Evolutionary conservation across 2,113 vertebrate species (phyloP), one percentile per base, ranked within the genome.

Genomic region (Mesembrinibis cayennensis): DNA sequence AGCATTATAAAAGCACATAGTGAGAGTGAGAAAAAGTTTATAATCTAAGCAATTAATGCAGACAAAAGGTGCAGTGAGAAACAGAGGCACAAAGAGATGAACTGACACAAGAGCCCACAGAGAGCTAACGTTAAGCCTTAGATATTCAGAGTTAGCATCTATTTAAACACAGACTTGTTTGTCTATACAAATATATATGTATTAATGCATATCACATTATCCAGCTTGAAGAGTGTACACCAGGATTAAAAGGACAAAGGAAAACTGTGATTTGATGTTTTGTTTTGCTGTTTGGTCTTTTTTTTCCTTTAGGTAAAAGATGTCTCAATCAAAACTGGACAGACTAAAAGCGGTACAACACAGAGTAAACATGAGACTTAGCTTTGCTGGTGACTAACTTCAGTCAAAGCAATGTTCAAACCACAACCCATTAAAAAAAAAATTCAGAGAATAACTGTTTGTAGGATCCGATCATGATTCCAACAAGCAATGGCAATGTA

Each of bases 1-100:
- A 21, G 72, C 55, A 29, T n/a, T 49, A n/a, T 66, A 89, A 92
- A 93, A 94, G 63, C 84, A 53, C 58, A 45, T 1, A 73, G 62
- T 21, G 79, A 62, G 82, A 78, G 50, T 26, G 67, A 92, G 59
- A 78, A 81, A 92, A 94, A 96, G 61, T 95, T 97, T 96, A 62
- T 47, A 90, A 89, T 59, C 4, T 38, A 59, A 74, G 66, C 38
- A 87, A 65, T 90, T 80, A 88, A 90, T 25, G 72, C 73, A 94
- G 67, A 94, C 87, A 95, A 96, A 97, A 94, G 87, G 55, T 94
- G 86, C 61, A 95, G 87, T 4, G 17, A 87, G 92, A 52, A 80
- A 66, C 21, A 6, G 73, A 85, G 59, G 56, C 76, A 80, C 89
- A 69, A 90, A 89, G 80, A 82, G 72, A 93, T 36, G 42, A 77